These are phyloP conservation scores for Pocillopora grandis DNA, from an alignment of 92 coral and sea anemone species.

Conservation along the genomic window DNA sequence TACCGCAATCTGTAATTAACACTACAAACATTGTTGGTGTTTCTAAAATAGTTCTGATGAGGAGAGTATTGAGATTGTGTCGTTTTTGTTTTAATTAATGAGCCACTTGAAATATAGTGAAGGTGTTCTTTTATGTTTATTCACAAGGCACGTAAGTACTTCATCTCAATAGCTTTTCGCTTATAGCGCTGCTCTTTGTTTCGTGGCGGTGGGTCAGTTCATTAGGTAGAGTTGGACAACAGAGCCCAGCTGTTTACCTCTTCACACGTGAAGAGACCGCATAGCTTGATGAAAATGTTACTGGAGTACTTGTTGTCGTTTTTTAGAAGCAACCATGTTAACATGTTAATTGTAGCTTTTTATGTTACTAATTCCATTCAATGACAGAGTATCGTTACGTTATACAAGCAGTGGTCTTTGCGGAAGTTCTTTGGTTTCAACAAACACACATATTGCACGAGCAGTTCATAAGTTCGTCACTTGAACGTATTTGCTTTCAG, in stretches of 20 bases:
- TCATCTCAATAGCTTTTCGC: conserved; percentile 15
- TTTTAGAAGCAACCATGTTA: background rate
- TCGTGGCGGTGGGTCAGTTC: background rate
- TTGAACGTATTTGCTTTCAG: conserved; percentile 48
- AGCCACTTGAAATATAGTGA: conserved; percentile 16
- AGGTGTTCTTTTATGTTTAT: conserved; percentile 23
- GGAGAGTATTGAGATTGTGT: conserved; percentile 15
- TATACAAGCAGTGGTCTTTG: background rate
- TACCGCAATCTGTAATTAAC: background rate
- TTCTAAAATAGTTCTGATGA: background rate
- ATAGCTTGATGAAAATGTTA: background rate
- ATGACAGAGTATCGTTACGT: too few species aligned
- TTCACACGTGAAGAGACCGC: background rate
- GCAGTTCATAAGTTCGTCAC: conserved; percentile 27
- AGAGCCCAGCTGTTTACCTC: background rate
- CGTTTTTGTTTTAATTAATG: conserved; percentile 34
- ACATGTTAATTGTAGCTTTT: too few species aligned
- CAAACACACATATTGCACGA: conserved; percentile 40
- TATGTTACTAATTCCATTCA: too few species aligned
- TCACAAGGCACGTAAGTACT: conserved; percentile 19
- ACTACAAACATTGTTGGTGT: background rate
- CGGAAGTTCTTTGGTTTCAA: conserved; percentile 15
- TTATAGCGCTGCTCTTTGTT: background rate
- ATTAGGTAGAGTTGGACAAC: background rate
- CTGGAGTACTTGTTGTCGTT: background rate